These are phyloP conservation scores for Mormyrus proboscirostris DNA, from an alignment of 2,797 vertebrate genomes.

Conservation along the genomic window DNA sequence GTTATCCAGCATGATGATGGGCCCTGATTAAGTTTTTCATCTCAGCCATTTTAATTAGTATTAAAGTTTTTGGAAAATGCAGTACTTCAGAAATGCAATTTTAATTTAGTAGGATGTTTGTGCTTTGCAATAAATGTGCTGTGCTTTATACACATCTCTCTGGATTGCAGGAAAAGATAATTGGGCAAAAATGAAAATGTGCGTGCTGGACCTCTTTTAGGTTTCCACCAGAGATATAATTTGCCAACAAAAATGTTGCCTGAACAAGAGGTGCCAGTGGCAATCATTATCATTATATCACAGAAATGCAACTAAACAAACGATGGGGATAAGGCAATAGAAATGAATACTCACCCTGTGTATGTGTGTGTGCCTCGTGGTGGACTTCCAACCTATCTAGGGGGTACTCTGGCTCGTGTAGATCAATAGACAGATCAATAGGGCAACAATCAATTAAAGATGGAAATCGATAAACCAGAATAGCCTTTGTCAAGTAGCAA, in stretches of 20 bases:
- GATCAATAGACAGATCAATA: background rate
- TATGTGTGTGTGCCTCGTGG: background rate
- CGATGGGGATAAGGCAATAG: background rate
- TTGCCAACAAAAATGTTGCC: background rate
- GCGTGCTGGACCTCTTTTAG: background rate
- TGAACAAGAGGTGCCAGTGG: background rate
- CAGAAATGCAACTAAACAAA: background rate
- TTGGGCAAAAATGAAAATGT: conserved; percentile 1
- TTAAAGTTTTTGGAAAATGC: conserved; percentile 1
- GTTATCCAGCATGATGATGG: background rate
- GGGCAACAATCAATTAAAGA: conserved; percentile 6
- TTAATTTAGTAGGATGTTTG: background rate
- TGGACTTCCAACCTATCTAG: background rate
- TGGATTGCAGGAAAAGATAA: background rate
- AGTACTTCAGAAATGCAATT: background rate
- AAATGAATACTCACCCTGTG: background rate
- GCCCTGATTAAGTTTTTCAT: background rate
- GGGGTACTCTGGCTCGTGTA: background rate
- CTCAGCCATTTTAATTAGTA: background rate
- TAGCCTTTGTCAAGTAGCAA: background rate
- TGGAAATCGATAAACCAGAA: background rate
- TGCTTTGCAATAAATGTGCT: background rate
- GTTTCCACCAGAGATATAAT: background rate
- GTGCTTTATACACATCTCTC: background rate
- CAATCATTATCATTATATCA: background rate